A percentile compares a stretch with the other conserved stretches of the same genome.
Conservation (phyloP, 2,797 vertebrate species). For the Lacerta agilis region DNA sequence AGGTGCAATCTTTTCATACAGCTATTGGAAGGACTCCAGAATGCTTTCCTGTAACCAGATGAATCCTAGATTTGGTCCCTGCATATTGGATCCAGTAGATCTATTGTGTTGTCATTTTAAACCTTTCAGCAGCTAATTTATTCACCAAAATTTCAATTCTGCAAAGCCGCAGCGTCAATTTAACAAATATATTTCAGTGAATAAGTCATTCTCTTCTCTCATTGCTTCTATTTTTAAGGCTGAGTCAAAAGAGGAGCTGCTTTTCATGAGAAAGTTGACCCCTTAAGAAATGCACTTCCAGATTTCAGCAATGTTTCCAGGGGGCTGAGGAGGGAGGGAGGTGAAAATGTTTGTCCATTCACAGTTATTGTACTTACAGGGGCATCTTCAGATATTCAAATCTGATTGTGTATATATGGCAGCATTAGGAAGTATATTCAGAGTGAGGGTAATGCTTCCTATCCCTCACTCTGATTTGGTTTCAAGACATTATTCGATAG, state of each 20-base stretch:
- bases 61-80: neutral
- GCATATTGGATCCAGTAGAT: fast-evolving
- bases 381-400: neutral
- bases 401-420: neutral
- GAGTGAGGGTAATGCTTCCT: neutral
- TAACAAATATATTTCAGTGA: neutral
- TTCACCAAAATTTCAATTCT: neutral
- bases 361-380: neutral
- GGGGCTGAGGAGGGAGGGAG: neutral
- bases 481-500: neutral
- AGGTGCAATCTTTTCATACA: neutral
- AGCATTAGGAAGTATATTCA: neutral
- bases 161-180: neutral
- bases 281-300: neutral
- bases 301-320: neutral
- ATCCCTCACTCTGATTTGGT: neutral
- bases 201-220: neutral
- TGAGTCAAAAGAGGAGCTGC: neutral
- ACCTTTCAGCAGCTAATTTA: constrained; percentile 11
- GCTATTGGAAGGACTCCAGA: neutral
- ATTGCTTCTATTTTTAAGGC: neutral
- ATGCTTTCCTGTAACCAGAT: neutral
- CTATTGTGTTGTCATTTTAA: neutral
- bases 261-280: neutral
- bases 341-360: neutral